Evolutionary conservation across 1,140 invertebrate species (phyloP).

Genomic region (Polyergus mexicanus): DNA sequence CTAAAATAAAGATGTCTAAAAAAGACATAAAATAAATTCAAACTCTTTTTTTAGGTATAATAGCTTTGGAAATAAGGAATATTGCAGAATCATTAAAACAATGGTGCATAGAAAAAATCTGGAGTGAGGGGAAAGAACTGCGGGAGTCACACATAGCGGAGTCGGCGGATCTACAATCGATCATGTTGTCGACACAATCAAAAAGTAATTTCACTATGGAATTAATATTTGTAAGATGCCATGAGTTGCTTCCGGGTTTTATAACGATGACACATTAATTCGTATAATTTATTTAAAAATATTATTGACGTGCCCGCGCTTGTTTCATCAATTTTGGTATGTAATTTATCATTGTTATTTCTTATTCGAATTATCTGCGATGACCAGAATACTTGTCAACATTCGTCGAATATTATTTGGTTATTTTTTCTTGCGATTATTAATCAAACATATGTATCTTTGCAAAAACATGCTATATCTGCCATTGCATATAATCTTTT

Average conservation of each 20-base stretch:
- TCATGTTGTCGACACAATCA: background rate
- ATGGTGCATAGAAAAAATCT: conserved; percentile 9
- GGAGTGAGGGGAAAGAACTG: background rate
- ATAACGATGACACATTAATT: background rate
- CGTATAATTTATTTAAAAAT: conserved; percentile 35
- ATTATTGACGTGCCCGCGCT: background rate
- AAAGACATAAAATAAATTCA: background rate
- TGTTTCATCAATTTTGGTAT: background rate
- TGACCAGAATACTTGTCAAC: background rate
- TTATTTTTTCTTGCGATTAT: background rate
- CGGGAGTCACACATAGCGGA: background rate
- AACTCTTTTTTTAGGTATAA: conserved; percentile 31
- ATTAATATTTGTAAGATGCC: conserved; percentile 7
- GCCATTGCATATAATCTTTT: background rate
- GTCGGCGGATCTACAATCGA: background rate
- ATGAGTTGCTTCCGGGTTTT: background rate
- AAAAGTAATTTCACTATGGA: conserved; percentile 38
- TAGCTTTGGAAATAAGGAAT: conserved; percentile 25
- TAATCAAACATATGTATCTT: background rate
- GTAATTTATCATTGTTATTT: conserved; percentile 9
- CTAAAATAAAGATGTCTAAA: background rate
- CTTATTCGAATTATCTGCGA: background rate
- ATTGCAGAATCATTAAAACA: background rate
- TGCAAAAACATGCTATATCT: background rate
- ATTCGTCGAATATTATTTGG: background rate